Percentiles rank a stretch among this genome's conserved stretches.
Conservation (phyloP, 2,888 invertebrate species). For the Lepidocyrtoides sp. region DNA sequence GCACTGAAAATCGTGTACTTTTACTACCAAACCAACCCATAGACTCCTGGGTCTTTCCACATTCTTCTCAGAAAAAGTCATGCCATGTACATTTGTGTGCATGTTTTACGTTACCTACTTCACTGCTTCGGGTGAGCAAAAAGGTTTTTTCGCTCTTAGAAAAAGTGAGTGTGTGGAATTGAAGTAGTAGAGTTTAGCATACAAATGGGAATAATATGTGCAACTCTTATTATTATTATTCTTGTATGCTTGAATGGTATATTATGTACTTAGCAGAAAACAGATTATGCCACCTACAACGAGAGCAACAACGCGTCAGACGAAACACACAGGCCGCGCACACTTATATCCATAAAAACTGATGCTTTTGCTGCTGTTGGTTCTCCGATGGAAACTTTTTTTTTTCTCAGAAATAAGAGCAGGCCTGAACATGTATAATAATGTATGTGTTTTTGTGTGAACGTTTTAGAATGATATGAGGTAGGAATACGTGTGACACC, state of each 20-base stretch:
- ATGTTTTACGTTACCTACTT: conserved; percentile 55
- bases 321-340: conserved; percentile 36
- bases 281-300: conserved; percentile 81
- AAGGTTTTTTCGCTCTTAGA: conserved; percentile 29
- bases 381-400: neutral
- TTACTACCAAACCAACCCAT: conserved; percentile 30
- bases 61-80: conserved; percentile 70
- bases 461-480: neutral
- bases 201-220: conserved; percentile 81
- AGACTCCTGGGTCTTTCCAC: conserved; percentile 74
- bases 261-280: conserved; percentile 65
- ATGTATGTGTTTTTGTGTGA: conserved; percentile 30
- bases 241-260: conserved; percentile 46
- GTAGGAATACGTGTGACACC: neutral
- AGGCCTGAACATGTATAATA: neutral
- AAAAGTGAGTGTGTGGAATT: conserved; percentile 47
- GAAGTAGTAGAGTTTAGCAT: conserved; percentile 73
- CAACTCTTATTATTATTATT: conserved; percentile 47
- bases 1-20: neutral
- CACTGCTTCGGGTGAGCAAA: conserved; percentile 31
- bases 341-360: conserved; percentile 56
- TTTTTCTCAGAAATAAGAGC: conserved; percentile 41
- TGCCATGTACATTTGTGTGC: conserved; percentile 54
- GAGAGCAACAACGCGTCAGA: conserved; percentile 67
- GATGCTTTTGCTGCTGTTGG: conserved; percentile 31